Percentiles rank a stretch among this genome's conserved stretches.
Evolutionary conservation across 1,140 invertebrate species (phyloP).

Genomic region (Aphis craccivora): DNA sequence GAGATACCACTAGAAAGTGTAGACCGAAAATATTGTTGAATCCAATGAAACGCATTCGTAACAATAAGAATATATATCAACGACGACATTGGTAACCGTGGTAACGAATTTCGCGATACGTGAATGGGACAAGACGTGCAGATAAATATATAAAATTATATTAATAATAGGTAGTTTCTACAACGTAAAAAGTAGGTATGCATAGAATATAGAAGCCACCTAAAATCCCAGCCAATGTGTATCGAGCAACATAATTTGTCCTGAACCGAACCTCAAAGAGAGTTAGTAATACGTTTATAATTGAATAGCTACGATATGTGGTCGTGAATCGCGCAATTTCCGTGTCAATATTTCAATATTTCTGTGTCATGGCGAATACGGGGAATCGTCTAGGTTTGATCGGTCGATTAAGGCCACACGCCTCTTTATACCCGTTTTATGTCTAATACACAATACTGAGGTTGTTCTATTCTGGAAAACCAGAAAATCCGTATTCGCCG

Average conservation of each 20-base stretch:
- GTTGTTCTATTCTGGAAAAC: neutral
- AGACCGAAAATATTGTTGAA: neutral
- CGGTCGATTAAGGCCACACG: neutral
- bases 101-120: neutral
- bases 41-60: too few species aligned
- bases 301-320: neutral
- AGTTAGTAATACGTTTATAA: neutral
- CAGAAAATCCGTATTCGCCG: neutral
- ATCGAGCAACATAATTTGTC: neutral
- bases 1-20: neutral
- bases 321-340: neutral
- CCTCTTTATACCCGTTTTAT: neutral
- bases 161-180: neutral
- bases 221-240: neutral
- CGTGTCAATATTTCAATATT: neutral
- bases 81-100: neutral
- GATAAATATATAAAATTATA: neutral
- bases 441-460: neutral
- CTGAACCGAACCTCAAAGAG: neutral
- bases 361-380: neutral
- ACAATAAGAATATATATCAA: neutral
- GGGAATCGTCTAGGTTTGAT: neutral
- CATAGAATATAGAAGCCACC: neutral
- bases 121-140: neutral
- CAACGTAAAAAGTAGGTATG: neutral